phyloP scores from a whole-genome alignment of 1,140 invertebrate genomes.

The Harlomillsia oculata region DNA sequence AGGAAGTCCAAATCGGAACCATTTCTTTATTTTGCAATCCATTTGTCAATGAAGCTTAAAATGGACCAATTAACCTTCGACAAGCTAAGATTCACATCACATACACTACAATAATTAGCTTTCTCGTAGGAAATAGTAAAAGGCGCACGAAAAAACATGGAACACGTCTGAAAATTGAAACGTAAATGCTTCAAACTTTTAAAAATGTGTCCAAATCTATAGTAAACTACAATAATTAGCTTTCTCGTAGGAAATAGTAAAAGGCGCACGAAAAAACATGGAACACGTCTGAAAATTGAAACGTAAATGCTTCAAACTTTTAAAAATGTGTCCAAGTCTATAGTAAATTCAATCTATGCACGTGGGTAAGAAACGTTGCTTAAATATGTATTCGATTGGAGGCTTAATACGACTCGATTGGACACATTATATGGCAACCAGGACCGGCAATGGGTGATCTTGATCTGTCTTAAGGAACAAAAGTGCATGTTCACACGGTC shows the following conservation, averaged over 20 bases:
- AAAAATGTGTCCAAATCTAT: neutral
- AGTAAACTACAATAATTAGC: neutral
- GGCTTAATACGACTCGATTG: too few relatives aligned
- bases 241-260: slow-evolving; percentile 2
- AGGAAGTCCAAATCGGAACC: slow-evolving; percentile 18
- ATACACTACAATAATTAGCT: neutral
- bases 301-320: neutral
- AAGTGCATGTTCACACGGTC: too few relatives aligned
- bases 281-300: neutral
- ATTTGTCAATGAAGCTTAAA: neutral
- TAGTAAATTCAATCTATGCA: too few relatives aligned
- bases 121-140: slow-evolving; percentile 3
- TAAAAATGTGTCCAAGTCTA: neutral
- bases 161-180: neutral
- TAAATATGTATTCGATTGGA: too few relatives aligned
- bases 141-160: neutral
- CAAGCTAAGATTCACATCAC: neutral
- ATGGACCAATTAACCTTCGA: neutral
- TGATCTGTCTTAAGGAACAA: too few relatives aligned
- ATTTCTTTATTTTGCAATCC: slow-evolving; percentile 7
- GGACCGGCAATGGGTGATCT: too few relatives aligned
- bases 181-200: neutral
- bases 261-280: neutral
- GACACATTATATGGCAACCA: too few relatives aligned
- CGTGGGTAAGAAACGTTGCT: too few relatives aligned